Base-by-base conservation (phyloP, 2,797 vertebrate species). In the Chiloscyllium punctatum region DNA sequence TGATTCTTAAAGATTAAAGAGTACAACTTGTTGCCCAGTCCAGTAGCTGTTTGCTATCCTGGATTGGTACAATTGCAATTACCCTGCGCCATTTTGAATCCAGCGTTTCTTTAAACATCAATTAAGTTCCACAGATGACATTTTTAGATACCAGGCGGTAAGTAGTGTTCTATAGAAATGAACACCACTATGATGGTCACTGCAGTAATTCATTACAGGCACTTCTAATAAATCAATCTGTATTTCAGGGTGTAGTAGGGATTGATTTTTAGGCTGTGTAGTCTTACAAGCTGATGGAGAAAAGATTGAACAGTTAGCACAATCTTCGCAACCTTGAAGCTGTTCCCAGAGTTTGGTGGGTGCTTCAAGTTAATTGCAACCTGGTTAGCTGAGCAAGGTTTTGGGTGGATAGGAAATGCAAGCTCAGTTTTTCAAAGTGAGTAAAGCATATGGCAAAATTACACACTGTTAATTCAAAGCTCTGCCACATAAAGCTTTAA, bases 21-120 rank as follows among this genome's bases (percentile, higher is more conserved):
- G 51, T 30, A 23, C 27, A 74, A 33, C 27, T 51, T 2, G 2
- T 3, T 48, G 53, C 48, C 37, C 18, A 53, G 37, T 11, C 3
- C 13, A 53, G 9, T 68, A 11, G 23, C 37, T 94, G 72, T 16
- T 71, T 15, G 42, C 15, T 72, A 2, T 74, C 27, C 51, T 90
- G 16, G n/a, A 69, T 4, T 30, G 1, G 27, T n/a, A 51, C 42
- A 48, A 48, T 95, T 30, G 7, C 51, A 27, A 74, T 95, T 15
- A 95, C 57, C 33, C 30, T 53, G 48, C 71, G 77, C 27, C 42
- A 95, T 77, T 94, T 74, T 57, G 90, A 68, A 37, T 69, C 62
- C 8, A 97, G 96, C 96, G 96, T 97, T 97, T 97, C 97, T 98
- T 48, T 97, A 97, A 97, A 96, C 97, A 96, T 97, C 96, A 97